Evolutionary conservation across 2,888 invertebrate genomes (phyloP), one percentile per base, ranked within the genome.

Genomic region (Acheta domesticus): DNA sequence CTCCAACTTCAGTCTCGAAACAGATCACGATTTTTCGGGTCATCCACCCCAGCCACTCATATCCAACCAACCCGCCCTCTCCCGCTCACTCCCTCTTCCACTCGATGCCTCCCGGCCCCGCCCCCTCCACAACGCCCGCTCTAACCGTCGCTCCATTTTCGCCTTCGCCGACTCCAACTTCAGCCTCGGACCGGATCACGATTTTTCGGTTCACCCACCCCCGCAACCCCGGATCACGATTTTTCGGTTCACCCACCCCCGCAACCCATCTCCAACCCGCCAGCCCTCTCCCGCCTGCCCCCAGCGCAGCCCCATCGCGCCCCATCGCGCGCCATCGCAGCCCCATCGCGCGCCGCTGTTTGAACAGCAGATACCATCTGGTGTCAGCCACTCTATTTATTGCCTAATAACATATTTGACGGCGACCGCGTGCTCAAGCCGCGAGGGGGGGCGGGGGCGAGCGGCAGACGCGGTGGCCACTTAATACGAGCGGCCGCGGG

Each of bases 341-440:
- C 62, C 0, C 62, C 62, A 62, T 4, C 62, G 16, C 14, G 16
- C 62, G 62, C 14, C 62, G 62, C n/a, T 62, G 62, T 62, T 62
- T 62, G n/a, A 62, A 62, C 62, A 62, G 62, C 62, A 62, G 62
- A 62, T 62, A 62, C 16, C 62, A 62, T 62, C 62, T 62, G 62
- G 62, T 62, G 62, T 62, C 62, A 62, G 62, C 14, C 62, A n/a
- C 62, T n/a, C 62, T 62, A 62, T 62, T 62, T 62, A 62, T 62
- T 62, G 62, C 62, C 62, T 62, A 62, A 62, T 62, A 62, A 62
- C 62, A 62, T 62, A 62, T 62, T 62, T 62, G 62, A 62, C 62
- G 62, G 62, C 62, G 62, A 62, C 16, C n/a, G 62, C 62, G 62
- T 19, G 62, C 62, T 62, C n/a, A 14, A 19, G 62, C 62, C 14